phyloP scores from a whole-genome alignment of 2,888 invertebrate genomes.

The Limnephilus rhombicus region DNA sequence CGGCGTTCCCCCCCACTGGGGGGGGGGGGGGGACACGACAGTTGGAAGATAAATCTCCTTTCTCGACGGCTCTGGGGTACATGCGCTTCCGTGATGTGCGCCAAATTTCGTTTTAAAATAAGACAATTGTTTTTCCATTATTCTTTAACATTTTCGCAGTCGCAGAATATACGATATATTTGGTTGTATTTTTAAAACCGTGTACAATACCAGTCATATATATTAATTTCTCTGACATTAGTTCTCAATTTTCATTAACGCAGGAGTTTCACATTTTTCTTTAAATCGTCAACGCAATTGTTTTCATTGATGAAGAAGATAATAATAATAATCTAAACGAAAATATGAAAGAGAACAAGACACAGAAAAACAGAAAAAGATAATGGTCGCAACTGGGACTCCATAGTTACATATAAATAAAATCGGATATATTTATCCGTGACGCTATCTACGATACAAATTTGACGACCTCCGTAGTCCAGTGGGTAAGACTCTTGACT shows the following conservation, averaged over 20 bases:
- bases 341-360: too few species aligned
- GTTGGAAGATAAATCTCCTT: conserved; percentile 66
- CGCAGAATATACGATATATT: background rate
- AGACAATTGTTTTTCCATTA: conserved; percentile 27
- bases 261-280: background rate
- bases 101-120: conserved; percentile 44
- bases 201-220: background rate
- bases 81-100: conserved; percentile 52
- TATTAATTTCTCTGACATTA: background rate
- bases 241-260: background rate
- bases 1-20: background rate
- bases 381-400: too few species aligned
- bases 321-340: too few species aligned
- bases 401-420: too few species aligned
- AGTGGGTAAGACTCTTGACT: too few species aligned
- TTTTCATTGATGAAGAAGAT: too few species aligned
- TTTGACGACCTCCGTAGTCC: too few species aligned
- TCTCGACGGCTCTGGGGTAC: conserved; percentile 63
- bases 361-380: too few species aligned
- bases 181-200: background rate
- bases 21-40: conserved; percentile 60
- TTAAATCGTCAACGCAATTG: background rate
- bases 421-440: too few species aligned
- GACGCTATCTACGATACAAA: too few species aligned
- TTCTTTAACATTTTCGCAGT: conserved; percentile 2